phyloP scores from a whole-genome alignment of 2,797 vertebrate species.

The Coracias cyanogaster region DNA sequence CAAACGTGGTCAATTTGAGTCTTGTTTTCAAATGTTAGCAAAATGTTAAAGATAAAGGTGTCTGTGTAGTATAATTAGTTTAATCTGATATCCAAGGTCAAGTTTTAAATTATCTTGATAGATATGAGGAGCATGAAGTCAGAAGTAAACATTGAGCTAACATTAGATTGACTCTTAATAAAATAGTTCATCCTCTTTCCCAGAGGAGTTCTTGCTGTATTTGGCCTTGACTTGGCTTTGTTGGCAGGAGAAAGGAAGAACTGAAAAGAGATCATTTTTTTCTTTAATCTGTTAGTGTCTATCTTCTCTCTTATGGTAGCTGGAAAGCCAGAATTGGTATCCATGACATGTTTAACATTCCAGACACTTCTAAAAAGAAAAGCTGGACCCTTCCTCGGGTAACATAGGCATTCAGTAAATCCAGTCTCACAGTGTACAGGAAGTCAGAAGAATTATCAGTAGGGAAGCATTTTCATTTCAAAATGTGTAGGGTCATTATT shows the following conservation, averaged over 20 bases:
- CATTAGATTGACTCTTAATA: neutral
- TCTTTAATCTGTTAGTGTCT: neutral
- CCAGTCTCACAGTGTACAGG: neutral
- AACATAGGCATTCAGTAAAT: neutral
- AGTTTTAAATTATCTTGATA: neutral
- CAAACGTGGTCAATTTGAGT: neutral
- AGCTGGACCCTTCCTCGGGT: neutral
- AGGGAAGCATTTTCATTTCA: neutral
- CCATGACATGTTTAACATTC: neutral
- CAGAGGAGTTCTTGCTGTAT: neutral
- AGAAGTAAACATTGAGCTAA: neutral
- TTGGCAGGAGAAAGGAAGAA: neutral
- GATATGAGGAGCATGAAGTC: neutral
- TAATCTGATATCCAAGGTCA: neutral
- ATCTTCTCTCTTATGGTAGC: neutral
- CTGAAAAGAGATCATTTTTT: neutral
- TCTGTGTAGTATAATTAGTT: neutral
- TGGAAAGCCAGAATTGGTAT: neutral
- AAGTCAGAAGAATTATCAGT: neutral
- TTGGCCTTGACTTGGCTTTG: neutral
- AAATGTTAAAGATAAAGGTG: neutral
- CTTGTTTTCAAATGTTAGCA: neutral
- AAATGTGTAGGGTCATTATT: neutral
- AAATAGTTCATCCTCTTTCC: neutral
- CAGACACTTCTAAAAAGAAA: neutral